Base-by-base conservation (phyloP, 2,113 vertebrate species). In the Vulpes vulpes region DNA sequence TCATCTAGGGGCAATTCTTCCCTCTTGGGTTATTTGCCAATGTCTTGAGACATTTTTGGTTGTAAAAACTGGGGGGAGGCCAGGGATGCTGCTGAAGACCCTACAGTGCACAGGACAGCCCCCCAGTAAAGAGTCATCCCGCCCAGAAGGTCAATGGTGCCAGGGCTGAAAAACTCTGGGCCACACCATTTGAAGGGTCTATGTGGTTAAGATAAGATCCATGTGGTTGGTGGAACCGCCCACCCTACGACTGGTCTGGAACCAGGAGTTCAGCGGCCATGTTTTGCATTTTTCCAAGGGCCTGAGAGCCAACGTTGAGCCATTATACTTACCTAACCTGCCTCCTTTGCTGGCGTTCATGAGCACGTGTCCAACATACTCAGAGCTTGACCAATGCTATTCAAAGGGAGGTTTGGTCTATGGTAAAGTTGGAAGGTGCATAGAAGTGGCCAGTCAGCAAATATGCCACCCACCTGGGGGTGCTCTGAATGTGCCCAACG, bases 381-480 rank as follows among this genome's bases (percentile, higher is more conserved):
- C 51, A 62, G 69, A 83, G 32, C 22, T 0, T 82, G 62, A 73
- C 10, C 49, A 69, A 22, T 12, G 53, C 62, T 30, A 19, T 81
- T 85, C 78, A 43, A 59, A 65, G 55, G 55, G 60, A 78, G 25
- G 10, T 57, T 71, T 81, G 32, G 62, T 19, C 51, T 59, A 38
- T 3, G 1, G 49, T 35, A 32, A 87, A 49, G 74, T 67, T 49
- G 38, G 49, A n/a, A 93, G 67, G 8, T 76, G 2, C 53, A 1
- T 8, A 9, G 15, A 55, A 71, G 49, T 43, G 35, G 32, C 69
- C 32, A 11, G 19, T 60, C 62, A 73, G 35, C 35, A 95, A 84
- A 87, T 38, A 60, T 1, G 2, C 32, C 74, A 7, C 43, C 35
- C 51, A 38, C 10, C 0, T 0, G 0, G 35, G 9, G 16, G 20